Base-by-base conservation (phyloP, 1,140 invertebrate species). In the Eciton burchellii region DNA sequence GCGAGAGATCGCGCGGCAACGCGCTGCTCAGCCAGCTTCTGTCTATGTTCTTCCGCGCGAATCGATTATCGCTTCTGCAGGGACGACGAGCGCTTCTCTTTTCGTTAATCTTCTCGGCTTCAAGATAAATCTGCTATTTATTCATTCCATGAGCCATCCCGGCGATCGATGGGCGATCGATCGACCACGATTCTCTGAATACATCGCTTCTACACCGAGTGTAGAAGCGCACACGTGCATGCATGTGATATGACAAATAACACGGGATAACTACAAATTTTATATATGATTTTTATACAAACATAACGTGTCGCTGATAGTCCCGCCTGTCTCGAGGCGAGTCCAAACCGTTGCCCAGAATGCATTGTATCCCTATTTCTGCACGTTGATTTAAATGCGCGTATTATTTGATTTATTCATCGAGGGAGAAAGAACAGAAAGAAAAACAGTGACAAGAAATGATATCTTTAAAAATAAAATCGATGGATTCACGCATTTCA, bases 261-360 rank as follows among this genome's bases (percentile, higher is more conserved):
- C n/a, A n/a, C n/a, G n/a, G n/a, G n/a, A n/a, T n/a, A n/a, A n/a
- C n/a, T n/a, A n/a, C n/a, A n/a, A n/a, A n/a, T n/a, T n/a, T n/a
- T 63, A 89, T 84, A 90, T 90, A 91, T 93, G 90, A 86, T 89
- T 92, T 93, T 93, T 92, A 90, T 91, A 92, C 89, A 92, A 92
- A 91, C 86, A 79, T 91, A 89, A 35, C 85, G 88, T 85, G 88
- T 89, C 29, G 73, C 79, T 79, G 6, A 84, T 57, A 71, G 63
- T 79, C 87, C 88, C 86, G 84, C 81, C 76, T 77, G 45, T n/a
- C 89, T 74, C 85, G 86, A 88, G 83, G 56, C 59, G 66, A 88
- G 82, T 86, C 85, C 76, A 35, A 35, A 85, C 89, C n/a, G n/a
- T n/a, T n/a, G 89, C 91, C 88, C 89, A 89, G 76, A 86, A 70